phyloP scores from a whole-genome alignment of 2,797 vertebrate species.

The Diplodus puntazzo region DNA sequence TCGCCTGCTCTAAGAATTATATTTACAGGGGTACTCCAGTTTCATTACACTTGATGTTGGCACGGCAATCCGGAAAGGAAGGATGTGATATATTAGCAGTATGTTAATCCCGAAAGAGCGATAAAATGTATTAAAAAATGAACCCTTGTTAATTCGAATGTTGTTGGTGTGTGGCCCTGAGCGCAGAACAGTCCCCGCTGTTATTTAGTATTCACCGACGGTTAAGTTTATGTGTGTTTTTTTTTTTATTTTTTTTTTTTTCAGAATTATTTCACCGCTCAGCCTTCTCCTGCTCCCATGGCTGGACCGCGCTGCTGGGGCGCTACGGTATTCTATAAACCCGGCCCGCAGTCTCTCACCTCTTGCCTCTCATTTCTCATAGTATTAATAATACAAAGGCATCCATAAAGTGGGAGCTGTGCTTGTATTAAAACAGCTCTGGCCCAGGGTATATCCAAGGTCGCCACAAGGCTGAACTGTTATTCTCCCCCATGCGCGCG shows the following conservation, averaged over 20 bases:
- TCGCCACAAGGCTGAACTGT: constrained; percentile 77
- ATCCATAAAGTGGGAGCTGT: constrained; percentile 74
- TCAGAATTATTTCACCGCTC: constrained; percentile 63
- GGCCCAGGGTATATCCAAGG: constrained; percentile 79
- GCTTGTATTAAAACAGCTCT: constrained; percentile 79
- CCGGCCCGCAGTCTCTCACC: constrained; percentile 67
- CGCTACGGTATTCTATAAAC: constrained; percentile 70
- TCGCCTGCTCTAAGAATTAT: constrained; percentile 49
- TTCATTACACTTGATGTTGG: constrained; percentile 69
- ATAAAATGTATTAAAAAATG: constrained; percentile 67
- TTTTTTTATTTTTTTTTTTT: constrained; percentile 14
- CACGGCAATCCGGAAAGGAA: constrained; percentile 68
- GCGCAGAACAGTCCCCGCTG: constrained; percentile 52
- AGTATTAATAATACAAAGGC: constrained; percentile 86
- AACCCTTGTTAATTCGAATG: constrained; percentile 67
- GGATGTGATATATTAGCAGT: constrained; percentile 74
- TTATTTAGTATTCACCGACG: constrained; percentile 57
- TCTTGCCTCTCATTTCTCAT: constrained; percentile 75
- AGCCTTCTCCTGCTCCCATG: constrained; percentile 44
- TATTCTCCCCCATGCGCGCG: constrained; percentile 58
- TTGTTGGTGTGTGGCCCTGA: constrained; percentile 75
- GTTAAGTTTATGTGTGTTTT: constrained; percentile 68
- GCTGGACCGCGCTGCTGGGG: constrained; percentile 45
- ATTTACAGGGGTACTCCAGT: constrained; percentile 56
- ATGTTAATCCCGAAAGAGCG: constrained; percentile 54